Evolutionary conservation across 2,888 invertebrate species (phyloP).

Genomic region (Amiota mariae): DNA sequence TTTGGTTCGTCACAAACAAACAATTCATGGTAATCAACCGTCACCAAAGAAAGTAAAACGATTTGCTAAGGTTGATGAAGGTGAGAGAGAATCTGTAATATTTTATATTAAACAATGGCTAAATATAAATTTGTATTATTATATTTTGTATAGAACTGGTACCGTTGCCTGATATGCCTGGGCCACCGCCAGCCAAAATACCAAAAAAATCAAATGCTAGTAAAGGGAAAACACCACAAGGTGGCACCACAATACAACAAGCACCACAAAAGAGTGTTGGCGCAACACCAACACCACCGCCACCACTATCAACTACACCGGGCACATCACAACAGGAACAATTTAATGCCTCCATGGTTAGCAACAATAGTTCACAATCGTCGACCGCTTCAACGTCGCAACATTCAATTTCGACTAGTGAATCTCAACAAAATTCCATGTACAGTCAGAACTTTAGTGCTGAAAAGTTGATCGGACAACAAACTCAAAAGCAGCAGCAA

Average conservation of each 20-base stretch:
- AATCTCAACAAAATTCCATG: constrained; percentile 72
- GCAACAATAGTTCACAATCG: constrained; percentile 71
- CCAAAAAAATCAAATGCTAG: constrained; percentile 69
- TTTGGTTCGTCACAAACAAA: constrained; percentile 73
- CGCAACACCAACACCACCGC: constrained; percentile 70
- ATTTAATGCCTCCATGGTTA: constrained; percentile 70
- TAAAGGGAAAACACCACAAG: constrained; percentile 67
- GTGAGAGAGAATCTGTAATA: constrained; percentile 42
- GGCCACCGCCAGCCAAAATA: constrained; percentile 72
- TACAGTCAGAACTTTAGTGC: constrained; percentile 72
- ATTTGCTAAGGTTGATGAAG: constrained; percentile 71
- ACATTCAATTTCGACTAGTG: constrained; percentile 70
- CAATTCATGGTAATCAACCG: constrained; percentile 71
- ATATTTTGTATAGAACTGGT: constrained; percentile 60
- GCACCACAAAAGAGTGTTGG: constrained; percentile 54
- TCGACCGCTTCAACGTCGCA: constrained; percentile 71
- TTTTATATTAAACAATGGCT: not conserved
- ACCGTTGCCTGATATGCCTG: constrained; percentile 70
- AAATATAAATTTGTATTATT: not conserved
- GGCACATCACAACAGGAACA: constrained; percentile 70
- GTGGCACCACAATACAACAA: constrained; percentile 50
- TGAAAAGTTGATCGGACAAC: constrained; percentile 67
- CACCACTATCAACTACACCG: constrained; percentile 70
- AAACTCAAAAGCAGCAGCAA: constrained; percentile 55
- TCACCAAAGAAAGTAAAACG: constrained; percentile 70